Evolutionary conservation across 2,797 vertebrate species (phyloP), one percentile per base, ranked within the genome.

Genomic region (Alca torda): DNA sequence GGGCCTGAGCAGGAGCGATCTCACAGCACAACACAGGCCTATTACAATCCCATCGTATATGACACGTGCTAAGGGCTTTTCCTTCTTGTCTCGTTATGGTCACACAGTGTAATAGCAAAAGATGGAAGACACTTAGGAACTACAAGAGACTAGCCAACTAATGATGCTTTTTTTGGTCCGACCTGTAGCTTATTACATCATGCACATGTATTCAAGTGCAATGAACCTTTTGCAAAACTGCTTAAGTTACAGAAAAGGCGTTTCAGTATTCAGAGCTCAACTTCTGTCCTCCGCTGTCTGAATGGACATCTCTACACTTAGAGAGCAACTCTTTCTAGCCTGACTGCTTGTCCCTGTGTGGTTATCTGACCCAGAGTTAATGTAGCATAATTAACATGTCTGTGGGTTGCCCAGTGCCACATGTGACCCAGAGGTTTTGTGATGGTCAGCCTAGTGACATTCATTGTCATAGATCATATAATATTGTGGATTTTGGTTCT

Each of bases 301-400:
- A 64, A 82, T 28, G 26, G 46, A 48, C 10, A 63, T 26, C 59
- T 84, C n/a, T 53, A 0, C 25, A 43, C 26, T 59, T 33, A 69
- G n/a, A 61, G 13, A 80, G 5, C 39, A 87, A 51, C 50, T 43
- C 77, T 60, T 86, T 69, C 39, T 35, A 80, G 51, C 50, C 39
- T 2, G 4, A 37, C 48, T 73, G 54, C 67, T 80, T 23, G 11
- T 28, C 25, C 33, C 69, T 73, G 24, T 4, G 30, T 16, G 37
- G 54, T 57, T 76, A 60, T 37, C 43, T 56, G 59, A 50, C 14
- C 16, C 60, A 59, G 31, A 45, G 60, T 33, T 82, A 63, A 53
- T 24, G 31, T 4, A 25, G 67, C 45, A 11, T n/a, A 79, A n/a
- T 79, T 63, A 57, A 63, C 0, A 2, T 3, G 0, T 41, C 65